Conservation (phyloP, 2,888 invertebrate genomes). For the Blastobasis adustella region DNA sequence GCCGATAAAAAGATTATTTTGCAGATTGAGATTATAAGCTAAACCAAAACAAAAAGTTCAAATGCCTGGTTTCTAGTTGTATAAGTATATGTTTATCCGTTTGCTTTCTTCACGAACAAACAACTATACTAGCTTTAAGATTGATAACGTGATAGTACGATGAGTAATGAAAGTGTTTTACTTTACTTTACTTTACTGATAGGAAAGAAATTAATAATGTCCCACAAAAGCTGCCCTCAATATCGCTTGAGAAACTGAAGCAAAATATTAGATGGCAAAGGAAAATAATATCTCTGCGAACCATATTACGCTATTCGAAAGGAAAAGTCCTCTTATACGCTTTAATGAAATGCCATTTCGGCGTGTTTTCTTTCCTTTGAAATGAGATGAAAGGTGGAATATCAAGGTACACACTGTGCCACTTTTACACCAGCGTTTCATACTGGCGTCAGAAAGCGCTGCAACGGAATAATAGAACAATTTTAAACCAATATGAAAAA, state of each 20-base stretch:
- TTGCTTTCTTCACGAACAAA: no score
- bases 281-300: not conserved
- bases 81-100: no score
- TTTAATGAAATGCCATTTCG: constrained; percentile 34
- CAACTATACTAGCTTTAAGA: no score
- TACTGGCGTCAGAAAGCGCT: not conserved
- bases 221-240: not conserved
- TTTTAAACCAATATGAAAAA: not conserved
- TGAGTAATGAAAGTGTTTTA: not conserved
- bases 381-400: constrained; percentile 31
- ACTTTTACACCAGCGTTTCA: not conserved
- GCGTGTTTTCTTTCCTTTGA: constrained; percentile 32
- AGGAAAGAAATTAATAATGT: not conserved
- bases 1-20: no score
- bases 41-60: no score
- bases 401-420: constrained; percentile 6
- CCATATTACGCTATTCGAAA: not conserved
- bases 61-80: no score
- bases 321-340: not conserved
- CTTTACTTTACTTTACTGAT: not conserved
- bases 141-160: no score
- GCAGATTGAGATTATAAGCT: no score
- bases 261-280: not conserved
- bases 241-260: not conserved
- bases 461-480: not conserved